Evolutionary conservation across 2,113 vertebrate genomes (phyloP).

Genomic region (Gorsachius goisagi): DNA sequence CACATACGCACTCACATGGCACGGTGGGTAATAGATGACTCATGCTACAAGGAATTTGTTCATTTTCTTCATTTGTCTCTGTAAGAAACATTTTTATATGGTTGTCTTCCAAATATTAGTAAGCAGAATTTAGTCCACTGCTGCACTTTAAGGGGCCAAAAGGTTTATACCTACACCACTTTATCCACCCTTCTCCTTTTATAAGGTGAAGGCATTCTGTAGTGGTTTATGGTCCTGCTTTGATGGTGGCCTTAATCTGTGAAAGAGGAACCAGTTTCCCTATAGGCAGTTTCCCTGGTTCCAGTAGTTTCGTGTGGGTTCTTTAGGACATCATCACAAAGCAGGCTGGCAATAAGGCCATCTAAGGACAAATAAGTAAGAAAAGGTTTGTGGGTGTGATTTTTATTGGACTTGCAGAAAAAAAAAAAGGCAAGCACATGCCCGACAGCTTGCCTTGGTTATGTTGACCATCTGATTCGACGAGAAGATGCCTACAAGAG

Average conservation of each 20-base stretch:
- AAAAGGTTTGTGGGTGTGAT: background rate
- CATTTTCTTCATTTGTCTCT: background rate
- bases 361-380: background rate
- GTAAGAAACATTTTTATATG: background rate
- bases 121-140: background rate
- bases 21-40: background rate
- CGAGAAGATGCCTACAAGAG: background rate
- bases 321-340: background rate
- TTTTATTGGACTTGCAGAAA: background rate
- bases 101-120: background rate
- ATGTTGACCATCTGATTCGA: background rate
- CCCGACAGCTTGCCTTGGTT: background rate
- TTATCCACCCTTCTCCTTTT: background rate
- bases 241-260: background rate
- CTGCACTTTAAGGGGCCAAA: background rate
- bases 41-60: background rate
- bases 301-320: background rate
- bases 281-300: background rate
- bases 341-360: background rate
- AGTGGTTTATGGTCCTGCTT: background rate
- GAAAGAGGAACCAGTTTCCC: background rate
- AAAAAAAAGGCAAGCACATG: background rate
- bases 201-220: background rate
- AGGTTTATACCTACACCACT: background rate
- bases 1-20: rapidly evolving